Evolutionary conservation across 1,140 invertebrate genomes (phyloP), one percentile per base, ranked within the genome.

Genomic region (Campoletis sonorensis): DNA sequence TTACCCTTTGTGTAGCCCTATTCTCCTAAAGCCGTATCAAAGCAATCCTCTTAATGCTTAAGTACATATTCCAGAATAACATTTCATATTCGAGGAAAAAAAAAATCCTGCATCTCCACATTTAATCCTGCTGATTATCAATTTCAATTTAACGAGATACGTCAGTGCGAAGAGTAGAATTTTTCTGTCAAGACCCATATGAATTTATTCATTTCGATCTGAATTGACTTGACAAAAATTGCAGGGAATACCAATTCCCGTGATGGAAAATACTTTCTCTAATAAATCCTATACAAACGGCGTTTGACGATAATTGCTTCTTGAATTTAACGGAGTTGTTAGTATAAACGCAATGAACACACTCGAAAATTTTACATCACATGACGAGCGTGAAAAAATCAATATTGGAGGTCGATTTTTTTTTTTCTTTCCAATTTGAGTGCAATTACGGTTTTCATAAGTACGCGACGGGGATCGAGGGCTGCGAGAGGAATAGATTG

Each of bases 371-470:
- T 45, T 45, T 45, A 1, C 7, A 45, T 45, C 5, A 45, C 13
- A 13, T 11, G 40, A 45, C 13, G 5, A 11, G 13, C 40, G 40
- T 45, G 40, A 10, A 45, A 45, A 45, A 70, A 30, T 49, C 26
- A 4, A 75, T 33, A 70, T 70, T 30, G 21, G 21, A 71, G 18
- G 72, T 40, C 82, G 84, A 87, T 88, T 87, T 88, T 87, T 87
- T 83, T 81, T 84, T 88, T 87, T 88, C 87, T 87, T 83, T 81
- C 85, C 86, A 87, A 87, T 88, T 87, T 81, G 27, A n/a, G 18
- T 68, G 80, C 80, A 83, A 83, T 83, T 81, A 83, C 78, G 40
- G 16, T 77, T 76, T 61, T 76, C 77, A 37, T 75, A 51, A 54
- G 75, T 67, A 78, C 37, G 45, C 61, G 23, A 51, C 15, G 58